Conservation (phyloP, 1,140 invertebrate species). For the Tetraneura akinire region DNA sequence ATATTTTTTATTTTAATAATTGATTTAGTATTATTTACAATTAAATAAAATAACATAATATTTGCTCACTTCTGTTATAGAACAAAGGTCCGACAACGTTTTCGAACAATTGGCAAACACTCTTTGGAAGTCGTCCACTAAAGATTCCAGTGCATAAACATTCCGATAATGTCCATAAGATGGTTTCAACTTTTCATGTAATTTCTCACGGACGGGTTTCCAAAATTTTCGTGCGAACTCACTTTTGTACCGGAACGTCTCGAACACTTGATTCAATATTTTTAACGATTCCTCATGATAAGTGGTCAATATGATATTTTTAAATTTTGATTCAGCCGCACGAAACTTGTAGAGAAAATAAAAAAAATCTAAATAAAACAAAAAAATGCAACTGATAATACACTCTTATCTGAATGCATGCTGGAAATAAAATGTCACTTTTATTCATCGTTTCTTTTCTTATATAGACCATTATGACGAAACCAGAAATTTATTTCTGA, state of each 20-base stretch:
- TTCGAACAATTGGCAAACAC: background rate
- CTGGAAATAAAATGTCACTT: too few relatives aligned
- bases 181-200: background rate
- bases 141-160: background rate
- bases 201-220: background rate
- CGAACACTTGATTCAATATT: background rate
- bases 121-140: background rate
- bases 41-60: background rate
- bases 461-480: too few relatives aligned
- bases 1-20: too few relatives aligned
- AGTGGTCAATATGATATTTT: background rate
- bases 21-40: background rate
- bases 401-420: too few relatives aligned
- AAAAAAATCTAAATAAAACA: background rate
- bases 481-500: too few relatives aligned
- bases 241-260: background rate
- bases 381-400: too few relatives aligned
- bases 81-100: background rate
- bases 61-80: background rate
- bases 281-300: background rate
- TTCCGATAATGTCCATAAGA: background rate
- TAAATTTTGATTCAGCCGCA: background rate
- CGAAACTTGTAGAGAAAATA: background rate
- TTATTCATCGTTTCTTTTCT: too few relatives aligned
- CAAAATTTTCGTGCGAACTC: background rate